Evolutionary conservation across 1,140 invertebrate species (phyloP).

Genomic region (Drosophila orena): DNA sequence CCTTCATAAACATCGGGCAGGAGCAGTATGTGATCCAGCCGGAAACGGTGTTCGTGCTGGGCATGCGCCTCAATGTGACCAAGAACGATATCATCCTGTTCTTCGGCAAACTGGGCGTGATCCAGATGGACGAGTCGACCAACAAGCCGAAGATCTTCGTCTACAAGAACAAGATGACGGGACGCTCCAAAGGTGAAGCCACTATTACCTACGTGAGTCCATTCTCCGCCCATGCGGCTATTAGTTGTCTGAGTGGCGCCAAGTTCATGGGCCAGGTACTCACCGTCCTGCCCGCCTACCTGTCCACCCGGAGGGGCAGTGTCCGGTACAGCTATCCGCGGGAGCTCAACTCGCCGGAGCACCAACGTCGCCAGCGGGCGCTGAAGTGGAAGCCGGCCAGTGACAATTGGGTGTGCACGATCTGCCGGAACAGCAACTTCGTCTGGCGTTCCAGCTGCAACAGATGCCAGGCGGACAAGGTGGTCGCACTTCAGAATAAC

Average conservation of each 20-base stretch:
- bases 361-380: slow-evolving; percentile 39
- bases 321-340: slow-evolving; percentile 57
- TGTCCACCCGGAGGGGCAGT: slow-evolving; percentile 46
- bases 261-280: slow-evolving; percentile 54
- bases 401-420: slow-evolving; percentile 63
- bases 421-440: slow-evolving; percentile 68
- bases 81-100: slow-evolving; percentile 64
- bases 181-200: slow-evolving; percentile 64
- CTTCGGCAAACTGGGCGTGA: slow-evolving; percentile 55
- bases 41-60: slow-evolving; percentile 65
- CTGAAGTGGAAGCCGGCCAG: slow-evolving; percentile 66
- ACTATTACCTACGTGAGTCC: slow-evolving; percentile 62
- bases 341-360: slow-evolving; percentile 19
- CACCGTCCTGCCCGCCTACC: slow-evolving; percentile 62
- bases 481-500: background rate
- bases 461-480: slow-evolving; percentile 48
- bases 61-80: slow-evolving; percentile 63
- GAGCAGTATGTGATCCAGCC: slow-evolving; percentile 51
- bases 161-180: slow-evolving; percentile 69
- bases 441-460: slow-evolving; percentile 67
- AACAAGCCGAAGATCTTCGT: slow-evolving; percentile 68
- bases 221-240: slow-evolving; percentile 56
- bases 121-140: slow-evolving; percentile 45
- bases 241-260: slow-evolving; percentile 39
- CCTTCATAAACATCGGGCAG: slow-evolving; percentile 35